Evolutionary conservation across 2,797 vertebrate genomes (phyloP), one percentile per base, ranked within the genome.

Genomic region (Aythya fuligula): DNA sequence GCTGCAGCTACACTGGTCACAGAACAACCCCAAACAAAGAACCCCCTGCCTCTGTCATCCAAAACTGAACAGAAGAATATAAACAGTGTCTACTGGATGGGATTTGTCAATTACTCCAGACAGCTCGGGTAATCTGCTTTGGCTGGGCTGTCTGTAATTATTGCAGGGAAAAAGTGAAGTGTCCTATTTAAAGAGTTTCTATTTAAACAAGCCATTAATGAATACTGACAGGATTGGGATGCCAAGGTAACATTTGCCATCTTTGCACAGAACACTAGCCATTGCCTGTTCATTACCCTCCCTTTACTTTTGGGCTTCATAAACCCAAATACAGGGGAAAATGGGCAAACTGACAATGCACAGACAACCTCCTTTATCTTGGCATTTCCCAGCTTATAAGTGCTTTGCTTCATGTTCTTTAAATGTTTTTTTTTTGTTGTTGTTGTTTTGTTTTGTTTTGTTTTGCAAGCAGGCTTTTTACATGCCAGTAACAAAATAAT

Each of bases 231-330:
- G 47, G 39, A 81, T 47, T 81, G 54, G 57, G 65, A 76, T 51
- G 58, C 28, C 56, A 62, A 58, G 36, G 39, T 74, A 83, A 38
- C 54, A 51, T 34, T 43, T 56, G 38, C 53, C 49, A 70, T 58
- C 56, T 64, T n/a, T 69, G 57, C 69, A 21, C 43, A 79, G 45
- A 53, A 53, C 1, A 2, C 62, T 69, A 47, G 47, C 38, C 57
- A 38, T 64, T 75, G 25, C 21, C n/a, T 58, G 8, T 56, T 74
- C n/a, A 19, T 30, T 43, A 73, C 51, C n/a, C 12, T 74, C 62
- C 25, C 9, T 69, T 92, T 74, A 62, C 34, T 84, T 47, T 60
- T n/a, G 30, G 51, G 53, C 25, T 85, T 93, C 51, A 71, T n/a
- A 65, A 75, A 71, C 25, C 8, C 41, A n/a, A 10, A 64, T 20